Conservation (phyloP, 2,113 vertebrate genomes). For the Piliocolobus tephrosceles region DNA sequence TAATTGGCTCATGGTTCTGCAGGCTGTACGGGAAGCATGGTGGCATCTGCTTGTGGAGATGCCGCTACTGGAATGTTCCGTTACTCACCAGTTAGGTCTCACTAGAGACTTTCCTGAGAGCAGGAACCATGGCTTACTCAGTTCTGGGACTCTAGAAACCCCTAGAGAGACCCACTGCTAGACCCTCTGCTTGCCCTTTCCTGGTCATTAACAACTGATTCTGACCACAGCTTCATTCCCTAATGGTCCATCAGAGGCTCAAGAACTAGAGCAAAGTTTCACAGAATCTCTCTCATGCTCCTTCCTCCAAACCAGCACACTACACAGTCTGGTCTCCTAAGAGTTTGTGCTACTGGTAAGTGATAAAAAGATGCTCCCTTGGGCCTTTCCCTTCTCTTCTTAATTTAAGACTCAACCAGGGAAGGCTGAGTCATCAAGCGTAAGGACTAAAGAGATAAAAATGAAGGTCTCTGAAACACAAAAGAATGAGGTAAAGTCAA, state of each 20-base stretch:
- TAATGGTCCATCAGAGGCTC: neutral
- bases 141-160: neutral
- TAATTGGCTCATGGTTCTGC: too few relatives aligned
- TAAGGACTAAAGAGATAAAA: neutral
- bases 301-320: neutral
- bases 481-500: neutral
- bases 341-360: neutral
- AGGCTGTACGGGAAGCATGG: too few relatives aligned
- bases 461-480: constrained; percentile 32
- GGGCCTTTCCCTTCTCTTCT: neutral
- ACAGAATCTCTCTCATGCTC: too few relatives aligned
- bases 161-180: neutral
- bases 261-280: neutral
- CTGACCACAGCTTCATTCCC: neutral
- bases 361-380: neutral
- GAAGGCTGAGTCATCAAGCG: constrained; percentile 9
- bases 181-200: neutral
- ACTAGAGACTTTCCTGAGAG: neutral
- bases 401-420: neutral
- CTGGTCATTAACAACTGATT: too few relatives aligned
- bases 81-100: neutral
- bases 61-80: neutral
- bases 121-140: too few relatives aligned
- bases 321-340: neutral
- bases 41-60: too few relatives aligned